Percentiles rank a stretch among this genome's conserved stretches.
Conservation (phyloP, 1,140 invertebrate species). For the Lasioglossum baleicum region DNA sequence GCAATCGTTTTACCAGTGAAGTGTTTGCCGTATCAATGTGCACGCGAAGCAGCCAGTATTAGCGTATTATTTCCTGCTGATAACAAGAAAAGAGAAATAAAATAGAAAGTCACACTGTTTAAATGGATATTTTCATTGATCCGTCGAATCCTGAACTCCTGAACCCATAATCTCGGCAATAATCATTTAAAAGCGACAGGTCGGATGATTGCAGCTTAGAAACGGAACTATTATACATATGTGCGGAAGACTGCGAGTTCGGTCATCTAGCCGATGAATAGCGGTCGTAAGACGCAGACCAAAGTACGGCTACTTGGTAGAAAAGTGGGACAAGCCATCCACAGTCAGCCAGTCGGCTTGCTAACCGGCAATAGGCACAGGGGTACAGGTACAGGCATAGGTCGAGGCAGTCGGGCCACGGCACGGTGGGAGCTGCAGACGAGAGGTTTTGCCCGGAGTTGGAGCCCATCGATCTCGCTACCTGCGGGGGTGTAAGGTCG, state of each 20-base stretch:
- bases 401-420: conserved; percentile 27
- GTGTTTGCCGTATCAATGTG: conserved; percentile 22
- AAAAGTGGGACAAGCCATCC: conserved; percentile 61
- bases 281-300: conserved; percentile 33
- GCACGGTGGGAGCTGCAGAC: conserved; percentile 30
- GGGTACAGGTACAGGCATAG: too few species aligned
- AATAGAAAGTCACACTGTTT: background rate
- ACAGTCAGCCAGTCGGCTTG: too few species aligned
- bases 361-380: too few species aligned
- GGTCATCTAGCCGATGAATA: conserved; percentile 1
- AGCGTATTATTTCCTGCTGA: conserved; percentile 1
- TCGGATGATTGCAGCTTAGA: background rate
- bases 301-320: conserved; percentile 26
- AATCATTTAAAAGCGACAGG: background rate
- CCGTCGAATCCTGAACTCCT: background rate
- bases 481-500: conserved; percentile 63
- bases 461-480: conserved; percentile 62
- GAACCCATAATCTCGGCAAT: too few species aligned
- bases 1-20: conserved; percentile 8
- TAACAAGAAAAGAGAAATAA: background rate
- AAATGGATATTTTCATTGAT: background rate
- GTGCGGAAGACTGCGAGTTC: background rate
- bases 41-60: background rate
- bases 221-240: background rate
- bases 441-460: conserved; percentile 48